phyloP scores from a whole-genome alignment of 2,797 vertebrate genomes.

The Echiichthys vipera region DNA sequence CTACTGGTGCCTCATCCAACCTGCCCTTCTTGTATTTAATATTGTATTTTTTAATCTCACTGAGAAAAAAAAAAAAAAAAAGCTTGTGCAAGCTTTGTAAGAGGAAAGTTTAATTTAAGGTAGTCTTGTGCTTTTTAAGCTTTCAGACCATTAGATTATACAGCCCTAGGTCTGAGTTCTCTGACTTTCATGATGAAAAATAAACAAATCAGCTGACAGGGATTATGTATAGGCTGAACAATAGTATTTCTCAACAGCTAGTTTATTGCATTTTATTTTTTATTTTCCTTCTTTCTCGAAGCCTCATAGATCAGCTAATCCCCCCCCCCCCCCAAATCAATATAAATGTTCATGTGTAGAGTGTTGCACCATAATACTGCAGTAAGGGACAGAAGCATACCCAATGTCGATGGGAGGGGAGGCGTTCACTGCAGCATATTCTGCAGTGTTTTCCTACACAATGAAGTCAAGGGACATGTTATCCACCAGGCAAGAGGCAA shows the following conservation, averaged over 20 bases:
- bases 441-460: slow-evolving; percentile 67
- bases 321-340: slow-evolving; percentile 59
- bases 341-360: slow-evolving; percentile 32
- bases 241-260: slow-evolving; percentile 10
- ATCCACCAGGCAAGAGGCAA: slow-evolving; percentile 24
- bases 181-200: slow-evolving; percentile 7
- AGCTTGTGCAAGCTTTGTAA: background rate
- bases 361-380: slow-evolving; percentile 59
- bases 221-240: background rate
- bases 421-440: slow-evolving; percentile 74
- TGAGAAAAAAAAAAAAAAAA: background rate
- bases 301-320: slow-evolving; percentile 42
- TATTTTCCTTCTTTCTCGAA: slow-evolving; percentile 16
- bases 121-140: slow-evolving; percentile 12
- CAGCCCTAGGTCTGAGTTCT: background rate
- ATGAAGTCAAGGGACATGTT: slow-evolving; percentile 45
- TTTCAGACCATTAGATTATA: slow-evolving; percentile 1
- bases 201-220: background rate
- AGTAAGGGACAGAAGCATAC: slow-evolving; percentile 62
- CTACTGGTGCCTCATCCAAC: slow-evolving; percentile 61
- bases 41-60: slow-evolving; percentile 1
- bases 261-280: slow-evolving; percentile 38
- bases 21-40: slow-evolving; percentile 29
- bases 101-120: slow-evolving; percentile 11
- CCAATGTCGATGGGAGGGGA: slow-evolving; percentile 59